Conservation (phyloP, 2,113 vertebrate species). For the Tympanuchus pallidicinctus region DNA sequence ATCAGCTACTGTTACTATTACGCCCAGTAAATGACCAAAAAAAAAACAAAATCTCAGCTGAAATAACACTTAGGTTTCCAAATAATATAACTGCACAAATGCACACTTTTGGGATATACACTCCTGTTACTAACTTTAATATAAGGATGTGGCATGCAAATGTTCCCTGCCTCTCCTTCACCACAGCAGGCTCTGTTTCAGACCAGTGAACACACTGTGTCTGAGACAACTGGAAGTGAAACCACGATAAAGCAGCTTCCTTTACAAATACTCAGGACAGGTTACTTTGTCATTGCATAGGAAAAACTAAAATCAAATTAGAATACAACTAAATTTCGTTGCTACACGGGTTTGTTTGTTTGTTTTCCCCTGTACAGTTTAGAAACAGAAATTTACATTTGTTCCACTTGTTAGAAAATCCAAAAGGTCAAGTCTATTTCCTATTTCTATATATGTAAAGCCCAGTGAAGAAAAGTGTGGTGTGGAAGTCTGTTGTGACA, state of each 20-base stretch:
- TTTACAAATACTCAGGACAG: neutral
- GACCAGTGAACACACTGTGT: fast-evolving
- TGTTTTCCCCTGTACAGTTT: neutral
- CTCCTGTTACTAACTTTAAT: neutral
- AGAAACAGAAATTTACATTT: neutral
- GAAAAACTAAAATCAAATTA: neutral
- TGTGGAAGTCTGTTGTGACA: neutral
- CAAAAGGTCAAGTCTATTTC: neutral
- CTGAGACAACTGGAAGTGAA: neutral
- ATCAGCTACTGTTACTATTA: neutral
- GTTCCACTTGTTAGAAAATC: neutral
- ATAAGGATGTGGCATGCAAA: neutral
- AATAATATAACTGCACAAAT: neutral
- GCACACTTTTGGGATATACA: neutral
- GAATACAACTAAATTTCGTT: neutral
- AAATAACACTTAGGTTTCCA: neutral
- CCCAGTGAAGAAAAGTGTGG: neutral
- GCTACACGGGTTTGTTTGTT: neutral
- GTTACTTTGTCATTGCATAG: neutral
- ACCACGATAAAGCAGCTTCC: neutral
- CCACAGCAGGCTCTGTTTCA: neutral
- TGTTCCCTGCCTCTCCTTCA: neutral
- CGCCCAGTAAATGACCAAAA: neutral
- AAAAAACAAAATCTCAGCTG: neutral
- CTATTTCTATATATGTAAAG: neutral